phyloP scores from a whole-genome alignment of 2,797 vertebrate genomes.

The Parauchenoglanis punctatus region DNA sequence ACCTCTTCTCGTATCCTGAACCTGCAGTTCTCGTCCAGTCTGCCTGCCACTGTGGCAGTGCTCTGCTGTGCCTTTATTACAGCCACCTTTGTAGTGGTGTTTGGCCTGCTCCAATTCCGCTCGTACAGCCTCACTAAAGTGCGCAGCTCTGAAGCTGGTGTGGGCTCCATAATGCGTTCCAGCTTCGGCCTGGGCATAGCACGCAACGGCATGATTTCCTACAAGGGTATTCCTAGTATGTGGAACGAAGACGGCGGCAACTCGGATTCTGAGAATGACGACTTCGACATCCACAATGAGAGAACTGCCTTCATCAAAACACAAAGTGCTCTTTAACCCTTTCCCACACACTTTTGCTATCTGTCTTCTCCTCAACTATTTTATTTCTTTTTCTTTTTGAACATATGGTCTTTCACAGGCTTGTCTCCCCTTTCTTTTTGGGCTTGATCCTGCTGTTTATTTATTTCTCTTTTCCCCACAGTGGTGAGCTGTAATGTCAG shows the following conservation, averaged over 20 bases:
- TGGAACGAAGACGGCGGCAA: constrained; percentile 87
- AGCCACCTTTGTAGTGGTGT: constrained; percentile 83
- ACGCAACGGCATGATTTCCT: constrained; percentile 81
- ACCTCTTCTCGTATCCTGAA: not conserved
- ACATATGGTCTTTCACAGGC: constrained; percentile 20
- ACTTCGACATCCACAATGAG: constrained; percentile 87
- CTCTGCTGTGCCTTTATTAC: constrained; percentile 91
- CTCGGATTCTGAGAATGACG: constrained; percentile 88
- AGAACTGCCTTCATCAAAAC: constrained; percentile 99
- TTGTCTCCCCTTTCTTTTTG: constrained; percentile 24
- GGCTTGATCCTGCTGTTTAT: constrained; percentile 31
- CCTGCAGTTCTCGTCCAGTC: constrained; percentile 61
- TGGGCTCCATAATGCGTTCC: constrained; percentile 63
- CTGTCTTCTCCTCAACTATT: constrained; percentile 33
- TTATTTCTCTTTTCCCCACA: not conserved
- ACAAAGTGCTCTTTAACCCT: constrained; percentile 97
- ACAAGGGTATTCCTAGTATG: constrained; percentile 90
- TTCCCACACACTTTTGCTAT: constrained; percentile 45
- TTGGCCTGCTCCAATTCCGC: constrained; percentile 89
- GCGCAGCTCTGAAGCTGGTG: constrained; percentile 68
- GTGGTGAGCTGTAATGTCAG: constrained; percentile 33
- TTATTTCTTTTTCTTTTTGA: constrained; percentile 39
- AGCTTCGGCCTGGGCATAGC: constrained; percentile 60
- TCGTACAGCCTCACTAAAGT: constrained; percentile 75
- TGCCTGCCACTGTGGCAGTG: constrained; percentile 84